Conservation (phyloP, 2,113 vertebrate genomes). For the Vulpes lagopus region DNA sequence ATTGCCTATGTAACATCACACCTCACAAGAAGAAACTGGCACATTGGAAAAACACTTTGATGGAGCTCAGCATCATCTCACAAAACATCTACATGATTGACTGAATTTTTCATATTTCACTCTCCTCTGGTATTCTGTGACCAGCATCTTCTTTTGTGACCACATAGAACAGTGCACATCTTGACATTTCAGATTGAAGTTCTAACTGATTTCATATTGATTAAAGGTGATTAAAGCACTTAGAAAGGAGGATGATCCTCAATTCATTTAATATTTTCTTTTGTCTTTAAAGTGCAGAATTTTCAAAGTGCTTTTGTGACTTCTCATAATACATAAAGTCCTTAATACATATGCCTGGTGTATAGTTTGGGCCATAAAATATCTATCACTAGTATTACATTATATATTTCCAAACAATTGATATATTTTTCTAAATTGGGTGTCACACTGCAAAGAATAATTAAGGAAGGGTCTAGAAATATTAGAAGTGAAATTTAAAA, state of each 20-base stretch:
- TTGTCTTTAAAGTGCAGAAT: conserved; percentile 11
- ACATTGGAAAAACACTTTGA: neutral
- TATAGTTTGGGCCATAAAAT: neutral
- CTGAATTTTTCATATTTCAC: neutral
- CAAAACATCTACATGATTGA: neutral
- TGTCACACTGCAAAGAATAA: neutral
- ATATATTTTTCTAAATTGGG: neutral
- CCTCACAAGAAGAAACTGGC: neutral
- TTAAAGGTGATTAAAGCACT: neutral
- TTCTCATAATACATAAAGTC: neutral
- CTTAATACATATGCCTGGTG: neutral
- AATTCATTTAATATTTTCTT: conserved; percentile 25
- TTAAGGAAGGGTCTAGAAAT: neutral
- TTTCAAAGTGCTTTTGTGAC: conserved; percentile 3
- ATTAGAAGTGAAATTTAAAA: conserved; percentile 37
- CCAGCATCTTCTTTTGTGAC: neutral
- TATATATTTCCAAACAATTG: neutral
- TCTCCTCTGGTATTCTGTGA: neutral
- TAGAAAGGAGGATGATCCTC: neutral
- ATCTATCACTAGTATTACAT: neutral
- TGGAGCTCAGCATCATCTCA: neutral
- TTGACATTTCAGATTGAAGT: neutral
- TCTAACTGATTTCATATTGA: neutral
- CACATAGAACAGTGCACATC: neutral
- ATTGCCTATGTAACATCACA: neutral